These are phyloP conservation scores for Glaucomys volans DNA, from an alignment of 2,113 vertebrate genomes.

Conservation along the genomic window DNA sequence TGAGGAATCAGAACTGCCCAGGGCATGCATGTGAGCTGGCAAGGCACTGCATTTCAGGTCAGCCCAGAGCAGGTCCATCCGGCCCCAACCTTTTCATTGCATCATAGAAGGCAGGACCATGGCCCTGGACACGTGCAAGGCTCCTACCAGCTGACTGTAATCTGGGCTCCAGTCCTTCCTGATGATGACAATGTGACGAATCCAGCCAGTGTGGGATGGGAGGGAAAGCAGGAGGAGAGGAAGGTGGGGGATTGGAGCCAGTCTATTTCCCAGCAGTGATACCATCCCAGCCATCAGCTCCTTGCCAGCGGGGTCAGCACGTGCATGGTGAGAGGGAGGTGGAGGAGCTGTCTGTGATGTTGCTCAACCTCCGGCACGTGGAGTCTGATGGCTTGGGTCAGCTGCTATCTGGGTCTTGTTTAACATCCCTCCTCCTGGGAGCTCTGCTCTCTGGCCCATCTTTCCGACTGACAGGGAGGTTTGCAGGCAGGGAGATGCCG, in stretches of 20 bases:
- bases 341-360: neutral
- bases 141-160: neutral
- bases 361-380: conserved; percentile 70
- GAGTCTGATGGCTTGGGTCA: neutral
- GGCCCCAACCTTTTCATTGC: neutral
- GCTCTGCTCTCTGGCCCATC: conserved; percentile 49
- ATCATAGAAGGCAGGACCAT: neutral
- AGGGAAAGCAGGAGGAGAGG: neutral
- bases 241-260: neutral
- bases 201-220: neutral
- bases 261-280: conserved; percentile 61
- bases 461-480: conserved; percentile 44
- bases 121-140: neutral
- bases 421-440: conserved; percentile 17
- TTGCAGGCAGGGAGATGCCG: conserved; percentile 26
- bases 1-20: neutral
- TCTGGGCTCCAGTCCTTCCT: neutral
- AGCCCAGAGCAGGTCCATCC: neutral
- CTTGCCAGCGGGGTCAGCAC: conserved; percentile 61
- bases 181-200: neutral
- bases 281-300: neutral
- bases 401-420: conserved; percentile 57
- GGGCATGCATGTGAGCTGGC: neutral
- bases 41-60: neutral
- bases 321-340: neutral